Evolutionary conservation across 2,888 invertebrate genomes (phyloP).

Genomic region (Drosophila sordidula): DNA sequence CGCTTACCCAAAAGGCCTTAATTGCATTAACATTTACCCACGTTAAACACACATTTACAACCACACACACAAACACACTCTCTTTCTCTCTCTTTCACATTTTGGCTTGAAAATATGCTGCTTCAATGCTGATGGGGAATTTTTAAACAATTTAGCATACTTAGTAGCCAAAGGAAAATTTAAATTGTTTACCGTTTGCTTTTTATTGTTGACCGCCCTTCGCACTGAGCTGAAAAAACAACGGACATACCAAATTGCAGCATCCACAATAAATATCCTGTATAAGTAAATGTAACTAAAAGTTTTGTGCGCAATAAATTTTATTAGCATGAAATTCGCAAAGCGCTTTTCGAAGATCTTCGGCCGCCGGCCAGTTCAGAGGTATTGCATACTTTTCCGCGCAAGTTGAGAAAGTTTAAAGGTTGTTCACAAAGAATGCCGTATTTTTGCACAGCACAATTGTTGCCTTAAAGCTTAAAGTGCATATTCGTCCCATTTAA

Average conservation of each 20-base stretch:
- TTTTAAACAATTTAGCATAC: conserved; percentile 32
- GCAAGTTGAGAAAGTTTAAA: conserved; percentile 15
- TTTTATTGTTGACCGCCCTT: conserved; percentile 17
- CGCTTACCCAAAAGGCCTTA: conserved; percentile 21
- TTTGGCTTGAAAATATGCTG: conserved; percentile 3
- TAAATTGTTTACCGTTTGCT: conserved; percentile 50
- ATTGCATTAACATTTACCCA: conserved; percentile 12
- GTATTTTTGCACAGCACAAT: conserved; percentile 2
- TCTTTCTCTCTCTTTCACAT: not conserved
- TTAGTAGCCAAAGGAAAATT: conserved; percentile 43
- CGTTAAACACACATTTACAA: not conserved
- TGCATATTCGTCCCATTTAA: not conserved
- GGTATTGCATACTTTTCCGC: conserved; percentile 25
- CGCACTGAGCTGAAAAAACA: not conserved
- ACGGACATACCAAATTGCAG: conserved; percentile 46
- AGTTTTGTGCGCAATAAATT: conserved; percentile 52
- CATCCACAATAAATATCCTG: conserved; percentile 52
- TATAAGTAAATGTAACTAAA: conserved; percentile 48
- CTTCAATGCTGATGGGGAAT: conserved; percentile 13
- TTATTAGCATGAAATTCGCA: conserved; percentile 70
- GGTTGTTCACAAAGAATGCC: conserved; percentile 3
- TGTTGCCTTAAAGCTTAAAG: conserved; percentile 7
- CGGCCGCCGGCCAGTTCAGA: conserved; percentile 41
- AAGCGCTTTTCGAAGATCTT: conserved; percentile 53
- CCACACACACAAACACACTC: not conserved